Evolutionary conservation across 2,888 invertebrate species (phyloP).

Genomic region (Ryuthela nishihirai): DNA sequence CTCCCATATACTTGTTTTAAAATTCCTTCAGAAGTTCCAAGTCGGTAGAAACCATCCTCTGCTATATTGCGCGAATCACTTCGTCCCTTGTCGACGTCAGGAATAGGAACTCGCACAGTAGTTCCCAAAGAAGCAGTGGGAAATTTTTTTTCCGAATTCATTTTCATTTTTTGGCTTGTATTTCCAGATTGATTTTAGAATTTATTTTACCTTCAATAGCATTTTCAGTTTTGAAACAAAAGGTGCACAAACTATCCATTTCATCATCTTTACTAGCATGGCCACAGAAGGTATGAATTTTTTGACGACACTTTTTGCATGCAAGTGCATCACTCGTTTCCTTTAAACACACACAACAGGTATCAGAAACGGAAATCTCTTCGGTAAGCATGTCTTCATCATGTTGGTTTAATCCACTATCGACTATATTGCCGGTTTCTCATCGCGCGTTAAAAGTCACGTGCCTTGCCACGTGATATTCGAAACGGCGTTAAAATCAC

Average conservation of each 20-base stretch:
- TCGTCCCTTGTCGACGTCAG: no score
- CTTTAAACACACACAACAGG: no score
- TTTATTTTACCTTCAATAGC: conserved; percentile 1
- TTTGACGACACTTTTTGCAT: neutral
- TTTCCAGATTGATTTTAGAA: neutral
- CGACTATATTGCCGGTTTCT: no score
- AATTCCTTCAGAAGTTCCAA: conserved; percentile 4
- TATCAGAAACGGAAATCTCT: no score
- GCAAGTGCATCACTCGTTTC: no score
- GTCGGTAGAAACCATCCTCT: conserved; percentile 8
- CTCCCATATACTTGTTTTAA: conserved; percentile 7
- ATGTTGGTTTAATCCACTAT: no score
- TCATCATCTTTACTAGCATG: conserved; percentile 3
- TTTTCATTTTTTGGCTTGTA: conserved; percentile 1
- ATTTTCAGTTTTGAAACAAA: conserved; percentile 2
- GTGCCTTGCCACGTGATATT: no score
- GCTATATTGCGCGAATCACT: conserved; percentile 1
- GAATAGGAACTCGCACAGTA: conserved; percentile 3
- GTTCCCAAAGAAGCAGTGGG: no score
- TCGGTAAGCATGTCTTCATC: no score
- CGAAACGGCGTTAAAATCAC: no score
- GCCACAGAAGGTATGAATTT: conserved; percentile 1
- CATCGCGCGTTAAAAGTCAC: no score
- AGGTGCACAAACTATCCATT: conserved; percentile 4
- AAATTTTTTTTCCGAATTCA: no score